Evolutionary conservation across 2,797 vertebrate genomes (phyloP).

Genomic region (Adrianichthys oophorus): DNA sequence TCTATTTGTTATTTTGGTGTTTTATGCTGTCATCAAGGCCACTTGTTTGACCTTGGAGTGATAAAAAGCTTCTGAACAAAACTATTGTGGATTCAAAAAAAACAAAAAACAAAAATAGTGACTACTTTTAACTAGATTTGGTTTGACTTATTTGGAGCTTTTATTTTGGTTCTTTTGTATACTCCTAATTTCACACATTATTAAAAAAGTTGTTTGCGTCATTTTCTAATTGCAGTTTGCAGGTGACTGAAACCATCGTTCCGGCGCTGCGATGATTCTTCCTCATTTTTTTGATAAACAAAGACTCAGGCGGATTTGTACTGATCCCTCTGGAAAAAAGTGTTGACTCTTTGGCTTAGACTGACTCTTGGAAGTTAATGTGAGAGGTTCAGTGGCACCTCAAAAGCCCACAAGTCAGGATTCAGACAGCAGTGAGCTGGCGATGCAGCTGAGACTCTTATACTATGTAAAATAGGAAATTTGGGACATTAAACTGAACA

Average conservation of each 20-base stretch:
- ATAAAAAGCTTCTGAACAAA: too few relatives aligned
- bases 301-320: conserved; percentile 14
- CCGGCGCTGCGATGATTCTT: conserved; percentile 10
- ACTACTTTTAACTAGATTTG: too few relatives aligned
- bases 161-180: neutral
- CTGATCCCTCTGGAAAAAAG: conserved; percentile 7
- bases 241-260: conserved; percentile 6
- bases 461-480: too few relatives aligned
- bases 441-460: too few relatives aligned
- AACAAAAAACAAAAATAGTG: too few relatives aligned
- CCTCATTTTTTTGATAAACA: conserved; percentile 13
- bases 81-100: too few relatives aligned
- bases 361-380: conserved; percentile 22
- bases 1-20: too few relatives aligned
- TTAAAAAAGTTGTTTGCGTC: neutral
- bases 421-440: neutral
- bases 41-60: too few relatives aligned
- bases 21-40: too few relatives aligned
- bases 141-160: too few relatives aligned
- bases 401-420: neutral
- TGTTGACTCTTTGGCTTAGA: conserved; percentile 32
- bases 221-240: neutral
- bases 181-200: neutral
- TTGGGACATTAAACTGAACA: too few relatives aligned
- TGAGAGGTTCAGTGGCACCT: conserved; percentile 7